phyloP scores from a whole-genome alignment of 1,140 invertebrate species.

The Oryctes rhinoceros region DNA sequence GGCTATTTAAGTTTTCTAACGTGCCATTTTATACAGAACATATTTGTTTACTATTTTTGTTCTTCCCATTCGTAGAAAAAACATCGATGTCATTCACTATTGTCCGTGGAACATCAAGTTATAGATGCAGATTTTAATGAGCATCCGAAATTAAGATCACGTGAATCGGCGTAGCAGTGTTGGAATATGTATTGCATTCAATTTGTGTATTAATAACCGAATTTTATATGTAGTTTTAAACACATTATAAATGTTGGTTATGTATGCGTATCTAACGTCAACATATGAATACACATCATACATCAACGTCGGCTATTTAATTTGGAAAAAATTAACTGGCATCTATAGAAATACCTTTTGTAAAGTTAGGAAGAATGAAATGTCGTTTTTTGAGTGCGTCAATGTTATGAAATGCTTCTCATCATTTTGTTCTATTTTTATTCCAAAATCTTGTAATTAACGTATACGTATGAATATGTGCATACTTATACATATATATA shows the following conservation, averaged over 20 bases:
- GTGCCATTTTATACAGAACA: background rate
- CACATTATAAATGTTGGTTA: background rate
- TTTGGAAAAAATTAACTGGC: too few relatives aligned
- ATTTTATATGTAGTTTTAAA: background rate
- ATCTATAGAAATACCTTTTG: background rate
- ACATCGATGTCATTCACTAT: background rate
- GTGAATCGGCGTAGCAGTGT: too few relatives aligned
- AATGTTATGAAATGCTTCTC: constrained; percentile 3
- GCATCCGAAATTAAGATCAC: background rate
- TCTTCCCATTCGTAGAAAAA: background rate
- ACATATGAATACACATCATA: background rate
- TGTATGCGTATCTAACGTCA: background rate
- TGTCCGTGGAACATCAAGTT: background rate
- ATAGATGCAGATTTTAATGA: too few relatives aligned
- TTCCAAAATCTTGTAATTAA: constrained; percentile 24
- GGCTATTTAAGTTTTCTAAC: constrained; percentile 10
- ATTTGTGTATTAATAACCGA: too few relatives aligned
- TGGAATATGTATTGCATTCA: background rate
- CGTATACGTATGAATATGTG: background rate
- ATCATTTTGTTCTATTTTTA: constrained; percentile 20
- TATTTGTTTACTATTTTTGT: background rate
- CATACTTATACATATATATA: too few relatives aligned
- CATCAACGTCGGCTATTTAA: too few relatives aligned
- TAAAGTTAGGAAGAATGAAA: background rate
- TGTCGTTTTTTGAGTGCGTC: constrained; percentile 5